Evolutionary conservation across 2,797 vertebrate species (phyloP), one percentile per base, ranked within the genome.

Genomic region (Loriculus beryllinus): DNA sequence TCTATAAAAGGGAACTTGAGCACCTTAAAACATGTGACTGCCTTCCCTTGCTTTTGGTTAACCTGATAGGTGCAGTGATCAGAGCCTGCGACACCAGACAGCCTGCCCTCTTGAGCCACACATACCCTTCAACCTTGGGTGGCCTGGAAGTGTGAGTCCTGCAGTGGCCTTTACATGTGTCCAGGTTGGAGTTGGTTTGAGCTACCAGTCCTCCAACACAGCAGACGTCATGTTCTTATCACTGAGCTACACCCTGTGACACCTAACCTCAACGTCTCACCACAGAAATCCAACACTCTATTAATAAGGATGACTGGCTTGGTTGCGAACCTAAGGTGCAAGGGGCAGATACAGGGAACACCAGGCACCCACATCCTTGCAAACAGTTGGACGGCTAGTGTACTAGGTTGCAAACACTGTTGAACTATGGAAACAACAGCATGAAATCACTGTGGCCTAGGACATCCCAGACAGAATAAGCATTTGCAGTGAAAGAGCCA

Each of bases 241-340:
- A 0, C 74, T 8, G 0, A 6, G 70, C 86, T 95, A 83, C 95
- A 96, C 93, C 92, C 93, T 72, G 82, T 94, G 86, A 95, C 93
- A 95, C 92, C 76, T 92, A 94, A 95, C 94, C 94, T 96, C 95
- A 96, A 94, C 26, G 26, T 88, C 95, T 96, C 94, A 91, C 96
- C 93, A 69, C 95, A 96, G 92, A 96, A 96, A 96, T 96, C 94
- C 92, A 96, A 47, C 93, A 64, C 59, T 81, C 92, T 91, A 72
- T 95, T 96, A 93, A 95, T 94, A 95, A 96, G 88, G 88, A 51
- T 96, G 93, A 79, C 70, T 90, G 83, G 74, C 74, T 88, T 95
- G 90, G 88, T 90, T 86, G 51, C 1, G 0, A 91, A 74, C 42
- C 9, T 14, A 95, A 96, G 95, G 91, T 95, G 94, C 90, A 67